A percentile compares a stretch with the other conserved stretches of the same genome.
phyloP scores from a whole-genome alignment of 2,888 invertebrate species.

The Cosmia pyralina region DNA sequence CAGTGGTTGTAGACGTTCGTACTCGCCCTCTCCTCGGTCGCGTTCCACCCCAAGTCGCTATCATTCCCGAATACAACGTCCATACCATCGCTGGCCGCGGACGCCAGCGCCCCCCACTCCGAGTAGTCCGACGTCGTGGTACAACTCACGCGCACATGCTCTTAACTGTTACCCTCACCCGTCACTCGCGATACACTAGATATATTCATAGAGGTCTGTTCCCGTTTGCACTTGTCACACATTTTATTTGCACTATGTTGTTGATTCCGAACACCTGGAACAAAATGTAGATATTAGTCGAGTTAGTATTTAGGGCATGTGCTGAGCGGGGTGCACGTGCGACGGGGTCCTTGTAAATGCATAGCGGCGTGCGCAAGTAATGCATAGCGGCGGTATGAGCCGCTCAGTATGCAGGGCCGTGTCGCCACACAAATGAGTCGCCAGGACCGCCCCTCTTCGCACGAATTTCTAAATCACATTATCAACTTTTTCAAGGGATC shows the following conservation, averaged over 20 bases:
- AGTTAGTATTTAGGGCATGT: constrained; percentile 59
- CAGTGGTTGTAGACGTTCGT: constrained; percentile 85
- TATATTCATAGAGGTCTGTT: constrained; percentile 69
- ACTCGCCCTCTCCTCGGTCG: constrained; percentile 75
- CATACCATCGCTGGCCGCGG: constrained; percentile 89
- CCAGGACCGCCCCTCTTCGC: constrained; percentile 69
- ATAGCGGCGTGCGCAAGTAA: constrained; percentile 67
- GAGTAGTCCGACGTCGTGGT: constrained; percentile 86
- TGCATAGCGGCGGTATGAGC: constrained; percentile 52
- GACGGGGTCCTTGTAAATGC: constrained; percentile 68
- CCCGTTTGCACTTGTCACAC: constrained; percentile 72
- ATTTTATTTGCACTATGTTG: constrained; percentile 70
- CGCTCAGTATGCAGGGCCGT: constrained; percentile 76
- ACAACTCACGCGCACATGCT: constrained; percentile 81
- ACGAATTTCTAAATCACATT: constrained; percentile 78
- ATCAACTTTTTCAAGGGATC: constrained; percentile 77
- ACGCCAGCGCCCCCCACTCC: constrained; percentile 86
- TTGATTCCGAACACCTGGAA: constrained; percentile 73
- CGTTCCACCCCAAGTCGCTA: constrained; percentile 81
- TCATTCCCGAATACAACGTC: constrained; percentile 85
- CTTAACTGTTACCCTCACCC: constrained; percentile 80
- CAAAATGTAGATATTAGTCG: constrained; percentile 56
- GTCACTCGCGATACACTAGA: constrained; percentile 74
- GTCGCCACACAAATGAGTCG: constrained; percentile 75
- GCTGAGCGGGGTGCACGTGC: constrained; percentile 55